Base-by-base conservation (phyloP, 1,140 invertebrate species). In the Pogonomyrmex barbatus region DNA sequence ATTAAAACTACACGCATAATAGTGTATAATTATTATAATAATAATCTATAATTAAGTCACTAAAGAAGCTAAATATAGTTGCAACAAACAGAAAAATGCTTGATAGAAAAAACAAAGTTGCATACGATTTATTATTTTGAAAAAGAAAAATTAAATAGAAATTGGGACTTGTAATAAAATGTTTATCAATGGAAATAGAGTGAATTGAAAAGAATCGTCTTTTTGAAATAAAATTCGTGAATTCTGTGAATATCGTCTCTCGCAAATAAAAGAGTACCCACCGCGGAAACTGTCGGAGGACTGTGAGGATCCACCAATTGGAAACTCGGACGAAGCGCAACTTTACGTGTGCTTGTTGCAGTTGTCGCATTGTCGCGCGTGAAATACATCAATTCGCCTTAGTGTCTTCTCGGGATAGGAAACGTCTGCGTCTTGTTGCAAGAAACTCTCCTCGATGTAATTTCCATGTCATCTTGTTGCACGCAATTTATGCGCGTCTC, bases 401-500 rank as follows among this genome's bases (percentile, higher is more conserved):
- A 70, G 50, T 54, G 65, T 39, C 65, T 67, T 54, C 33, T 52
- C 24, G 9, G 17, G 39, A 45, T 47, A 33, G 77, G 67, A 82
- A 54, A 85, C 24, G 52, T 17, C 62, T 58, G 54, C 86, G 4
- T 88, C 71, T 85, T 85, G 36, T 52, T 47, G 33, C 65, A 36
- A 47, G 87, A 78, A 88, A 88, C 14, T 88, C 88, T 81, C 75
- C 68, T 89, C 67, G 78, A 79, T 77, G 87, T 86, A 89, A 89
- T 88, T 88, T 88, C 70, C 87, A 89, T 83, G 65, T 85, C 77
- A 30, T 45, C 70, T 77, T 79, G 88, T 89, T 89, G 75, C 45
- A 52, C 73, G 87, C 87, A 86, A 88, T 89, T 88, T 89, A 86
- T 67, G 63, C 84, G 62, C 63, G 47, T 56, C 52, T 30, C 36